phyloP scores from a whole-genome alignment of 2,797 vertebrate genomes.

The Phataginus tetradactyla region DNA sequence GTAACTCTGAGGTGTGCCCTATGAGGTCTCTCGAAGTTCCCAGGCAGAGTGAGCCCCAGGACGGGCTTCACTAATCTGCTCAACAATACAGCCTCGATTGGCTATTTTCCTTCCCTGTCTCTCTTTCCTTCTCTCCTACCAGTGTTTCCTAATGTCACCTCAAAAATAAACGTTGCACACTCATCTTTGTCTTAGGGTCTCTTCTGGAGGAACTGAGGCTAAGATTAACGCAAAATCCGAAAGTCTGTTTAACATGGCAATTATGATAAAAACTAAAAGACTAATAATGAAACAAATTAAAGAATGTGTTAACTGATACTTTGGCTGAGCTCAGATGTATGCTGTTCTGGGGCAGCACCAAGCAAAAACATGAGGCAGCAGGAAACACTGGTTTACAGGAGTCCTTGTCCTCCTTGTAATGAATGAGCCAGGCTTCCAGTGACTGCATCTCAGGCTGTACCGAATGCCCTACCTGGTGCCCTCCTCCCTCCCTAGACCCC shows the following conservation, averaged over 20 bases:
- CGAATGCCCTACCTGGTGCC: no score
- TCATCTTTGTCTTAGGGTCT: not conserved
- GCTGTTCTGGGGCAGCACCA: not conserved
- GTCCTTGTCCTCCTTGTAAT: not conserved
- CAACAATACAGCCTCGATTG: rapidly evolving
- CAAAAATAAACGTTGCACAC: not conserved
- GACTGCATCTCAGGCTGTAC: not conserved
- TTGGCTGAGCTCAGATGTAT: not conserved
- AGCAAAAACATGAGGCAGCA: not conserved
- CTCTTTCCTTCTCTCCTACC: not conserved
- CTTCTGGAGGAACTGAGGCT: not conserved
- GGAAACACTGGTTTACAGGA: not conserved
- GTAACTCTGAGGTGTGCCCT: no score
- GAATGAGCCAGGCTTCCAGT: not conserved
- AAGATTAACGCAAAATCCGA: not conserved
- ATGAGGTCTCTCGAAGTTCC: not conserved
- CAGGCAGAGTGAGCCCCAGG: no score
- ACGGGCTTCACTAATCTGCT: not conserved
- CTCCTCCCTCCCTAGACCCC: not conserved
- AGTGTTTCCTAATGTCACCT: not conserved
- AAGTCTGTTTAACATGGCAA: not conserved
- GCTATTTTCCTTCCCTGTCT: not conserved
- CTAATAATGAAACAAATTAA: not conserved
- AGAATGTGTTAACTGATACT: not conserved
- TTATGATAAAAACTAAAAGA: not conserved